Evolutionary conservation across 2,797 vertebrate species (phyloP), one percentile per base, ranked within the genome.

Genomic region (Poeciliopsis turneri): DNA sequence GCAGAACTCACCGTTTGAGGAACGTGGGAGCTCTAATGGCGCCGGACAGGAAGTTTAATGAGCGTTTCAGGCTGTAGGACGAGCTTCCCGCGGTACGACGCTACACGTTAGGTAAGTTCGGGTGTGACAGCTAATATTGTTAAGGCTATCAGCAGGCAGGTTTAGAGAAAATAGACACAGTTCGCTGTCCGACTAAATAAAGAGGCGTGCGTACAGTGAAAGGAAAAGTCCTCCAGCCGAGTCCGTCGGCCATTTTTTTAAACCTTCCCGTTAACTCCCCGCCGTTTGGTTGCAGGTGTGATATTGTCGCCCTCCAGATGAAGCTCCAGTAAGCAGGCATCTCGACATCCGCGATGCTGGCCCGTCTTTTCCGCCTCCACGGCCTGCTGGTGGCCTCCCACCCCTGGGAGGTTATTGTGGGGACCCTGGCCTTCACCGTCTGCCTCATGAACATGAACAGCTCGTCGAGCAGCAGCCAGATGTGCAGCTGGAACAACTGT

Each of bases 401-500:
- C 86, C 98, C 98, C 0, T 99, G 98, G 98, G 98, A 99, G 92
- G 98, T 99, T 30, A 99, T 99, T 51, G 98, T 99, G 84, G 97
- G 97, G 39, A 99, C 98, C 3, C 96, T 99, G 61, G 97, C 97
- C 15, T 91, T 98, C 78, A 99, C 97, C 9, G 96, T 98, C 92
- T 99, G 98, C 90, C 96, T 99, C 93, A 97, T 98, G 96, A 99
- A 98, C 36, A 98, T 99, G 98, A 99, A 98, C 94, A 97, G 96
- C 96, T 96, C 98, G 81, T 95, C 97, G 18, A 92, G 96, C 68
- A 97, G 96, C 75, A 95, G 94, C 87, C 97, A 97, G 91, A 96
- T 99, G 84, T 99, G 98, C 92, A 97, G 95, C 72, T 99, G 98
- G 98, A 97, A 97, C 0, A 96, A 97, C 47, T 99, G 98, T 78